phyloP scores from a whole-genome alignment of 2,888 invertebrate species.

The Athetis lepigone region DNA sequence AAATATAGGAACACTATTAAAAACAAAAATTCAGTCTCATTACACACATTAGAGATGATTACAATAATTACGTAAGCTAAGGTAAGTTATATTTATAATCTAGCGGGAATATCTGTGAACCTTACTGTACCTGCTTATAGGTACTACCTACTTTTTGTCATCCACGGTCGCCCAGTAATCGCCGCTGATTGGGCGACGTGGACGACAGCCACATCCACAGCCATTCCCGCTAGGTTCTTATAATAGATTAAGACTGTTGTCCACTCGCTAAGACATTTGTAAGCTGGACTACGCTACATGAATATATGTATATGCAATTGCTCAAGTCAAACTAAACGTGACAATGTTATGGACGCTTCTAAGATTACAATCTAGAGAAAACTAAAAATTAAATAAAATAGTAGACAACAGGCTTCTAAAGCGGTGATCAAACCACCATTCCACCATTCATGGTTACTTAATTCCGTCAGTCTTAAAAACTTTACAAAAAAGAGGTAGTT shows the following conservation, averaged over 20 bases:
- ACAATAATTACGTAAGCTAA: constrained; percentile 72
- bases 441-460: constrained; percentile 77
- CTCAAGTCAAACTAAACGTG: constrained; percentile 53
- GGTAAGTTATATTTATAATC: constrained; percentile 49
- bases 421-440: constrained; percentile 88
- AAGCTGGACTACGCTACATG: constrained; percentile 60
- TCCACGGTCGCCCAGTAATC: constrained; percentile 4
- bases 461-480: constrained; percentile 85
- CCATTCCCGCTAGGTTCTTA: constrained; percentile 52
- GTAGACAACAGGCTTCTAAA: constrained; percentile 87
- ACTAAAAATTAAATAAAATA: constrained; percentile 69
- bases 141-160: constrained; percentile 5
- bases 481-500: constrained; percentile 85
- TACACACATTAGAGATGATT: constrained; percentile 80
- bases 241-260: constrained; percentile 83
- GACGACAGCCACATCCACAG: constrained; percentile 18
- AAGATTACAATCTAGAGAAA: constrained; percentile 56
- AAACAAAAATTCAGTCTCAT: constrained; percentile 87
- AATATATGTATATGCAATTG: constrained; percentile 52
- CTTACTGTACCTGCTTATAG: neutral
- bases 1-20: constrained; percentile 89
- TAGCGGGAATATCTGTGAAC: constrained; percentile 48
- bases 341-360: constrained; percentile 59
- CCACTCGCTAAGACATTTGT: constrained; percentile 73
- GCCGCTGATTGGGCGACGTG: constrained; percentile 25